phyloP scores from a whole-genome alignment of 2,888 invertebrate genomes.

The Heliconius sara region DNA sequence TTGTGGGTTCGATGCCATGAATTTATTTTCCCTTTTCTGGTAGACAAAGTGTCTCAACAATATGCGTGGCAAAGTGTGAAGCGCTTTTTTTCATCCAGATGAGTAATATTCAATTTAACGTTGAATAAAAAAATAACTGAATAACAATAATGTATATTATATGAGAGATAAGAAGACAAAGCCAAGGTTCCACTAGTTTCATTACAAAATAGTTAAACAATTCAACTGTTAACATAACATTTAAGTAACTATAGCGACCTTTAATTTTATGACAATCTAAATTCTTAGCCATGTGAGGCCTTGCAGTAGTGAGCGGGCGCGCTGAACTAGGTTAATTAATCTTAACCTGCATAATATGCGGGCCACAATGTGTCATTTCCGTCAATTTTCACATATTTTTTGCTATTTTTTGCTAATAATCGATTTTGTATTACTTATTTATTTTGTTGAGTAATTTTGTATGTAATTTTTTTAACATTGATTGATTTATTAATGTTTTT shows the following conservation, averaged over 20 bases:
- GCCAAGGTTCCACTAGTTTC: not conserved
- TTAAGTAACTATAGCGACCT: constrained; percentile 22
- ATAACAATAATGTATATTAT: not conserved
- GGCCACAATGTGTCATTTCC: not conserved
- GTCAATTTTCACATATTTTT: not conserved
- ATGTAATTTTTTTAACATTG: not conserved
- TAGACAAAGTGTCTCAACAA: too few relatives aligned
- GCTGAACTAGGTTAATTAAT: constrained; percentile 17
- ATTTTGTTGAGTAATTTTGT: not conserved
- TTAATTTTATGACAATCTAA: constrained; percentile 18
- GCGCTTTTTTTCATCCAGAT: too few relatives aligned
- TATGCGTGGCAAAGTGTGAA: too few relatives aligned
- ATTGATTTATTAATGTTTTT: not conserved
- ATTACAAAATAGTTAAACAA: not conserved
- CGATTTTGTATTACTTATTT: not conserved
- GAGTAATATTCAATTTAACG: too few relatives aligned
- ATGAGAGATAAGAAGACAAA: not conserved
- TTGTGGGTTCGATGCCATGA: too few relatives aligned
- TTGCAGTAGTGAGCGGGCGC: constrained; percentile 27
- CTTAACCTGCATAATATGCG: constrained; percentile 9
- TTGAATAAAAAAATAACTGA: too few relatives aligned
- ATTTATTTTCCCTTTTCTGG: too few relatives aligned
- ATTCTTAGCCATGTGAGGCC: constrained; percentile 31
- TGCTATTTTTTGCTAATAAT: too few relatives aligned
- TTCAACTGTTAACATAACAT: not conserved